A percentile compares a stretch with the other conserved stretches of the same genome.
Evolutionary conservation across 2,888 invertebrate genomes (phyloP).

Genomic region (Alviniconcha strummeri): DNA sequence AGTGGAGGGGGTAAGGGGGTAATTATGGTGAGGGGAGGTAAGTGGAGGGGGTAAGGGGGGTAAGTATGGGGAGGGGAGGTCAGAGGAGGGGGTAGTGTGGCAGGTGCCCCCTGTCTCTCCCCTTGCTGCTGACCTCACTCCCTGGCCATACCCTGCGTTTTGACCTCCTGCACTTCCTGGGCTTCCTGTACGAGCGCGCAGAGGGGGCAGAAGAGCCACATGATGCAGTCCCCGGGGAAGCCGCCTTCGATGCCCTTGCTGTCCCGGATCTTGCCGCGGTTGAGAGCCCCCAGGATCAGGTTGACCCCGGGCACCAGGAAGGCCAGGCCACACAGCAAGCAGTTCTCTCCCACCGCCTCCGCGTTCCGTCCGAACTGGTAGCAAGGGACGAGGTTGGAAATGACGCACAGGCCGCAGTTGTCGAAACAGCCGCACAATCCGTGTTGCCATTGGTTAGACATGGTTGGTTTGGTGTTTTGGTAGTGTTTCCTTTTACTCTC

Average conservation of each 20-base stretch:
- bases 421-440: constrained; percentile 70
- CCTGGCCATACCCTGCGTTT: constrained; percentile 51
- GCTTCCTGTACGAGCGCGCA: constrained; percentile 66
- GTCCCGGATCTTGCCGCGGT: constrained; percentile 65
- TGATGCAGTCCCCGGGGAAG: constrained; percentile 59
- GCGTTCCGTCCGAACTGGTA: constrained; percentile 70
- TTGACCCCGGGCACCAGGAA: constrained; percentile 60
- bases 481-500: too few relatives aligned
- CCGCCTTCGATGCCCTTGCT: constrained; percentile 64
- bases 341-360: constrained; percentile 67
- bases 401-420: constrained; percentile 65
- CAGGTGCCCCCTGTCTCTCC: constrained; percentile 19
- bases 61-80: too few relatives aligned
- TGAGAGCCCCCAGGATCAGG: constrained; percentile 55
- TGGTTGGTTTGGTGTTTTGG: neutral
- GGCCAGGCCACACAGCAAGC: constrained; percentile 65
- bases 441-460: constrained; percentile 55
- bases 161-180: constrained; percentile 59
- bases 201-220: constrained; percentile 60
- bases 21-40: too few relatives aligned
- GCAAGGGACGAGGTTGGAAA: constrained; percentile 68
- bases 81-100: neutral
- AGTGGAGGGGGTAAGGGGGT: too few relatives aligned
- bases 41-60: too few relatives aligned
- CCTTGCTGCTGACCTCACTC: constrained; percentile 36